Percentiles rank a stretch among this genome's conserved stretches.
phyloP scores from a whole-genome alignment of 1,140 invertebrate genomes.

The Linepithema humile region DNA sequence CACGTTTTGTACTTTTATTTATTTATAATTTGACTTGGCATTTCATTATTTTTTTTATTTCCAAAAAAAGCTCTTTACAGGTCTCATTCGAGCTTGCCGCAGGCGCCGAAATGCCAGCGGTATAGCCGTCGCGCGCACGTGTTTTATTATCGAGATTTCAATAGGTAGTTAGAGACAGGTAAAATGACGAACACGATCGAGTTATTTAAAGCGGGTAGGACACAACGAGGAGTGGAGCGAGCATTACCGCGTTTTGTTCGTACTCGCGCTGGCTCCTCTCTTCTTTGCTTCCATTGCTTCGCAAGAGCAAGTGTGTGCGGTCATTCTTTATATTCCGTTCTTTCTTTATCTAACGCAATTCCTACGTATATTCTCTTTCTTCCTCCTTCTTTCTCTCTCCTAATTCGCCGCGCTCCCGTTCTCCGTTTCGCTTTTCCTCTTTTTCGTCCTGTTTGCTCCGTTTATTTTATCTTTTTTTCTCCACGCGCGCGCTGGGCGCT shows the following conservation, averaged over 20 bases:
- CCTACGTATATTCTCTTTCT: conserved; percentile 22
- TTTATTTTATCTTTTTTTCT: conserved; percentile 3
- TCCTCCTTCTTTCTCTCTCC: conserved; percentile 6
- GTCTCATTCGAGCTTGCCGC: not conserved
- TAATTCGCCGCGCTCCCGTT: conserved; percentile 2
- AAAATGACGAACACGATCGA: conserved; percentile 53
- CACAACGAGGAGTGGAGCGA: conserved; percentile 34
- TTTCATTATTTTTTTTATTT: conserved; percentile 20
- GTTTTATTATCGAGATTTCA: conserved; percentile 56
- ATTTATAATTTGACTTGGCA: not conserved
- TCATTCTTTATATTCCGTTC: conserved; percentile 48
- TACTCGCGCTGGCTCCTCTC: not conserved
- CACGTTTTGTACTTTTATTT: not conserved
- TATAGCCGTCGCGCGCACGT: not conserved
- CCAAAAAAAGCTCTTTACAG: not conserved
- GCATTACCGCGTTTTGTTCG: conserved; percentile 21
- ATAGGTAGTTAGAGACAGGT: conserved; percentile 55
- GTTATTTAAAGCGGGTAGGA: conserved; percentile 50
- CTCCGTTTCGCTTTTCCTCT: not conserved
- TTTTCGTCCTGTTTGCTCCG: not conserved
- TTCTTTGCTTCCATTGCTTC: conserved; percentile 17
- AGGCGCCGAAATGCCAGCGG: not conserved
- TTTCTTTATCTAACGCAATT: conserved; percentile 26
- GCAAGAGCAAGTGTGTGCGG: conserved; percentile 42
- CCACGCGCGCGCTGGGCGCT: not conserved